Base-by-base conservation (phyloP, 1,140 invertebrate genomes). In the Eueides isabella region DNA sequence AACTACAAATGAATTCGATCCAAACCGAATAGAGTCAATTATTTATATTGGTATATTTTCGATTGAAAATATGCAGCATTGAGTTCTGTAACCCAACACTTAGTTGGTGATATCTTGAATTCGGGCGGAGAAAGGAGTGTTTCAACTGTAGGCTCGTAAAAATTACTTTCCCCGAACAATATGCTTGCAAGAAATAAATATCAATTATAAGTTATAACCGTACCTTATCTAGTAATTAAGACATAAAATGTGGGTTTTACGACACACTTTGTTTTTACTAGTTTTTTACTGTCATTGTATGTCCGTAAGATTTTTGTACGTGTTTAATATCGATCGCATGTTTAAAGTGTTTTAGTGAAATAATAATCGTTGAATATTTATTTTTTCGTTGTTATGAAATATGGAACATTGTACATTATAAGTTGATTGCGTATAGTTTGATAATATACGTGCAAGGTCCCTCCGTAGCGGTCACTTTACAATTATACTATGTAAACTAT, bases 161-260 rank as follows among this genome's bases (percentile, higher is more conserved):
- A 26, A 55, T 7, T 26, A 55, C 48, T 55, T 55, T 55, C 19
- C 7, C 48, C 23, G 1, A 12, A 26, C 48, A 23, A 55, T 55
- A 2, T 55, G 23, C 4, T 55, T 26, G n/a, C 41, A 11, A 26
- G 19, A 12, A 23, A 9, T 23, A 23, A 23, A 26, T 4, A 41
- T 41, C 9, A 11, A 44, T 31, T 31, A 31, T n/a, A 38, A 38
- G 7, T 0, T 55, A 26, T 11, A 23, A 11, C 19, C 11, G 5
- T 55, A 26, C 48, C 48, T 55, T 55, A 55, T 55, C 48, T 55
- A 55, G 48, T 55, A 55, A 55, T 55, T 55, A 55, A 55, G 48
- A 55, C 48, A 55, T 55, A 55, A 55, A 55, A 55, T 3, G 48
- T 55, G 26, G 23, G 9, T 12, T 55, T 55, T 55, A 55, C 48